Base-by-base conservation (phyloP, 2,888 invertebrate genomes). In the Eupithecia inturbata region DNA sequence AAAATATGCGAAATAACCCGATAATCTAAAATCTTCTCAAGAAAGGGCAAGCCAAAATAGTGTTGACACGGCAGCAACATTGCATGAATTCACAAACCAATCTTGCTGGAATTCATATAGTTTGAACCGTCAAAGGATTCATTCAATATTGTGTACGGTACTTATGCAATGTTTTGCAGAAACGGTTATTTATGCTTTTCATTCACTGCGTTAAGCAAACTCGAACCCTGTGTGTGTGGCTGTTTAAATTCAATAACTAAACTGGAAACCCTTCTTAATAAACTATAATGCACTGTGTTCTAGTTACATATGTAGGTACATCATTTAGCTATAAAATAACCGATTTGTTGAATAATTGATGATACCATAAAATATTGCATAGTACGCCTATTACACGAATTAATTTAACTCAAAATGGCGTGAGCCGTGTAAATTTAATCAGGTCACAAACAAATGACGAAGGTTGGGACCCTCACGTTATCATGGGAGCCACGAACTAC, bases 351-450 rank as follows among this genome's bases (percentile, higher is more conserved):
- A 22, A 22, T 53, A 22, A 10, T 64, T 14, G 39, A 67, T 53
- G 49, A 67, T 45, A 67, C 14, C 28, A 67, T 73, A 63, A 84
- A 85, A 86, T 82, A 80, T 79, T 72, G 77, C 75, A 78, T 77
- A 77, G 76, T 76, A 78, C 79, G 81, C 49, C 80, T 84, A 86
- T 88, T 86, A 85, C 78, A 78, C 80, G 83, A 88, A 88, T 90
- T 89, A 90, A 91, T 90, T 90, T 85, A 83, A 83, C 81, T 80
- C 81, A 81, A 84, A 88, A 87, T 87, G 86, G 85, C 86, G 87
- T 89, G 88, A 89, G 85, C 87, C 87, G 83, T 91, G 90, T 89
- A 92, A 93, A 93, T 93, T 92, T 92, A 92, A 93, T 92, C 90
- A 92, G 89, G 84, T 87, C 77, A 83, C 89, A 89, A 92, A 92